Conservation (phyloP, 2,888 invertebrate genomes). For the Gortyna flavago region DNA sequence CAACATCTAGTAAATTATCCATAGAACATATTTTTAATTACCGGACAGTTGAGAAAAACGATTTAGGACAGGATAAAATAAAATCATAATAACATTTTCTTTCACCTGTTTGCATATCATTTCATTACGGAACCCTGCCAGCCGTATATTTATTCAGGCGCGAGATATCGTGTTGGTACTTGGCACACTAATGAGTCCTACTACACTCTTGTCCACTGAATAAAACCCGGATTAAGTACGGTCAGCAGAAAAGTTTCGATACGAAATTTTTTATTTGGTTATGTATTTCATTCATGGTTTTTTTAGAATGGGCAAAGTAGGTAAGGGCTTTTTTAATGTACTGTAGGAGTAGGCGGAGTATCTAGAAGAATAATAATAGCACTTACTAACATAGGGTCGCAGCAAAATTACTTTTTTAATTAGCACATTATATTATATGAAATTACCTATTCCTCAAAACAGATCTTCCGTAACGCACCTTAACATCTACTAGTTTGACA, state of each 20-base stretch:
- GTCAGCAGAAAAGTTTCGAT: constrained; percentile 25
- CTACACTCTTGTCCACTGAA: constrained; percentile 60
- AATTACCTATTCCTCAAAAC: background rate
- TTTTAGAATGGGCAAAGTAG: no score
- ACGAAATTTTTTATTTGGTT: background rate
- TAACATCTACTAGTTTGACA: background rate
- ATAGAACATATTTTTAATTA: background rate
- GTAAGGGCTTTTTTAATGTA: no score
- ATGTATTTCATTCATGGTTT: no score
- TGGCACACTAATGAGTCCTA: constrained; percentile 59
- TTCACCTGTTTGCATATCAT: constrained; percentile 12
- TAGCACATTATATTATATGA: no score
- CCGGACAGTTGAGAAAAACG: background rate
- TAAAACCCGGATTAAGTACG: constrained; percentile 53
- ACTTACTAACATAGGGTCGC: no score
- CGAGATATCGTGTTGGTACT: constrained; percentile 43
- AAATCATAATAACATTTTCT: background rate
- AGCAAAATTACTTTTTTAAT: no score
- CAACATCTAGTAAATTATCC: no score
- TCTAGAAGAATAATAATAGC: no score
- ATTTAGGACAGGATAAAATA: background rate
- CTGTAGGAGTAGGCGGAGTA: no score
- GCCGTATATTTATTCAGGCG: constrained; percentile 36
- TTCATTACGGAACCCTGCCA: constrained; percentile 11
- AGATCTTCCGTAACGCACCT: background rate